A percentile compares a stretch with the other conserved stretches of the same genome.
phyloP scores from a whole-genome alignment of 2,888 invertebrate species.

The Ochropleura leucogaster region DNA sequence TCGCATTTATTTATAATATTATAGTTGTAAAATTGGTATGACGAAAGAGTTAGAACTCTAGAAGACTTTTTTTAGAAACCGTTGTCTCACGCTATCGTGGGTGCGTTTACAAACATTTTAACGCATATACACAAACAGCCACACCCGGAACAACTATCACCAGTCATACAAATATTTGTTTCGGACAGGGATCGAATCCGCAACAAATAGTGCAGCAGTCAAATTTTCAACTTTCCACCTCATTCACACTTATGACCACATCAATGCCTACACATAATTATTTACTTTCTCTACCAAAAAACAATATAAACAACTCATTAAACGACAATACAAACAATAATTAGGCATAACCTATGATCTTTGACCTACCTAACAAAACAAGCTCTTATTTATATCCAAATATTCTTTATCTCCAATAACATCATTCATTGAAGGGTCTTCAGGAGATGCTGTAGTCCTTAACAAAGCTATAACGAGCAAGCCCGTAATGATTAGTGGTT shows the following conservation, averaged over 20 bases:
- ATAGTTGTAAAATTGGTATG: no score
- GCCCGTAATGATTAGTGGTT: conserved; percentile 50
- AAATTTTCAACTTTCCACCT: no score
- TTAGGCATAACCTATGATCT: conserved; percentile 5
- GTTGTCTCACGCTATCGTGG: no score
- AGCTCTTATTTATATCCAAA: conserved; percentile 2
- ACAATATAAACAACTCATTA: conserved; percentile 1
- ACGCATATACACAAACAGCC: no score
- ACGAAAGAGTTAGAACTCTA: no score
- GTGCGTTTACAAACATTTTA: no score
- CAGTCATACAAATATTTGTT: no score
- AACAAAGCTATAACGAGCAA: conserved; percentile 51
- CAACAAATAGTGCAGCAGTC: no score
- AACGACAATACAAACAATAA: neutral
- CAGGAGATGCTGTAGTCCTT: conserved; percentile 12
- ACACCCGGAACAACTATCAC: no score
- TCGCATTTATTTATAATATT: no score
- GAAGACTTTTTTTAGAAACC: no score
- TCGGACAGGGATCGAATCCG: no score
- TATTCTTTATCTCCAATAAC: conserved; percentile 10
- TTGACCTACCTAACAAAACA: conserved; percentile 8
- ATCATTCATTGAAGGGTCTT: conserved; percentile 21
- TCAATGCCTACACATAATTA: neutral
- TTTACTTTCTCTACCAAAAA: neutral
- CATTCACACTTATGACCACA: neutral